Evolutionary conservation across 2,113 vertebrate genomes (phyloP), one percentile per base, ranked within the genome.

Genomic region (Oreotragus oreotragus): DNA sequence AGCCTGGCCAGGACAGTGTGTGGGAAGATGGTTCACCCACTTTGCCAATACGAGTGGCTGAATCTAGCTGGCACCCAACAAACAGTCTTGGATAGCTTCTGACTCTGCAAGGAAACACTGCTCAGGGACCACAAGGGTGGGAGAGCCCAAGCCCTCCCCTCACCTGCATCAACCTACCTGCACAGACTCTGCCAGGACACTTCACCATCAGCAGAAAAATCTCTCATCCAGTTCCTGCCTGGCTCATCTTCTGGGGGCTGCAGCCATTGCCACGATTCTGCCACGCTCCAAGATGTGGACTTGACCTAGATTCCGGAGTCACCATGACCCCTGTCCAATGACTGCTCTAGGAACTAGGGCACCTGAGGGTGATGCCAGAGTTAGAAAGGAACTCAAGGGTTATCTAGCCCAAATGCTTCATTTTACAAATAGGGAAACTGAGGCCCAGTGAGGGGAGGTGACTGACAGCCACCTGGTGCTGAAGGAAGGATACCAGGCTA

Each of bases 381-480:
- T 94, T 95, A 73, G 91, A 94, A 96, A 88, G 76, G 91, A 96
- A 91, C 91, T 96, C 6, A 1, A 64, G 88, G 27, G 79, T 83
- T 79, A 95, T 83, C 62, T 80, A 81, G 87, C 57, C 53, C 81
- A 95, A 95, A 14, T 10, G 7, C n/a, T 57, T 97, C 39, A 62
- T 58, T 89, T 92, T 84, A 83, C 39, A 94, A 83, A 73, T 30
- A 55, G 88, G 84, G 64, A 94, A 83, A 91, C 28, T 62, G 55
- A 97, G 58, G 49, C 25, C 58, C 39, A n/a, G 28, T 57, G 49
- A 84, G 55, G 25, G 51, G 51, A 80, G 23, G 15, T 86, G 43
- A 87, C 14, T 55, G 66, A 51, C 1, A 77, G 73, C 25, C 51
- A 70, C 51, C 45, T 73, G 4, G 12, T 55, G 23, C 10, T 62